Percentiles rank a stretch among this genome's conserved stretches.
phyloP scores from a whole-genome alignment of 2,888 invertebrate genomes.

The Lottia scabra region DNA sequence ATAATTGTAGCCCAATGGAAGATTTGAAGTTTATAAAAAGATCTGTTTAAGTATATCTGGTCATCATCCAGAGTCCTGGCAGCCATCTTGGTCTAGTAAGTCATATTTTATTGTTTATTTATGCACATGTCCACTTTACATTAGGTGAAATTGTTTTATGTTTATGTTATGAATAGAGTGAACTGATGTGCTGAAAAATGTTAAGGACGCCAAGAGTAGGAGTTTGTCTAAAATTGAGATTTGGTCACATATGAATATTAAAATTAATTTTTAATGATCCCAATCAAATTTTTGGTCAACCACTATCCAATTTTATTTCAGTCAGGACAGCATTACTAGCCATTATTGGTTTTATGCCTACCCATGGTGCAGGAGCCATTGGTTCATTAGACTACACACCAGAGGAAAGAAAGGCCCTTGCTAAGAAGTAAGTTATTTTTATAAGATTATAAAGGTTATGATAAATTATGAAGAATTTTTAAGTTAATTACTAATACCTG shows the following conservation, averaged over 20 bases:
- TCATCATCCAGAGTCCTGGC: constrained; percentile 98
- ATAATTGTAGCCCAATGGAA: constrained; percentile 87
- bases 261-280: no score
- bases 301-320: constrained; percentile 43
- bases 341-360: constrained; percentile 92
- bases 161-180: no score
- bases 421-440: constrained; percentile 76
- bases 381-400: constrained; percentile 89
- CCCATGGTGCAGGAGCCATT: constrained; percentile 88
- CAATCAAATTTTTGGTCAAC: not conserved
- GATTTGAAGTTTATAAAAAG: constrained; percentile 93
- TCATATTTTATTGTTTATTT: constrained; percentile 13
- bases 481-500: no score
- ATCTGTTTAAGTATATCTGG: constrained; percentile 96
- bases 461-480: no score
- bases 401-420: constrained; percentile 85
- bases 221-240: no score
- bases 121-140: no score
- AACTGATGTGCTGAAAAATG: no score
- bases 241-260: no score
- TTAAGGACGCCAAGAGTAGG: no score
- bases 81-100: constrained; percentile 92
- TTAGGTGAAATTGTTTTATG: no score
- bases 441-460: no score
- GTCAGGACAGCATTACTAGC: constrained; percentile 91